Evolutionary conservation across 1,140 invertebrate genomes (phyloP).

Genomic region (Drosophila navojoa): DNA sequence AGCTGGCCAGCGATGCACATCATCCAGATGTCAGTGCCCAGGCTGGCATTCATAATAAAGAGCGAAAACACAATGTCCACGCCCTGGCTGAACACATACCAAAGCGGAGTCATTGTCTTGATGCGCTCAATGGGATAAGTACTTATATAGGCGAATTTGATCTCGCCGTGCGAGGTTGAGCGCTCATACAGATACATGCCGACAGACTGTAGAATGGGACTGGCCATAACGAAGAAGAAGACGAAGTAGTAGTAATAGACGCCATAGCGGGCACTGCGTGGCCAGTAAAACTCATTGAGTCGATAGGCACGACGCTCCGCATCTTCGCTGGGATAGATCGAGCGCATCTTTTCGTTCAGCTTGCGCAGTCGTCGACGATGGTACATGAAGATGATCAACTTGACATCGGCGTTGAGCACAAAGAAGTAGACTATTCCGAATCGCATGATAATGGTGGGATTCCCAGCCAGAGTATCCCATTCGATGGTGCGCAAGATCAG

Average conservation of each 20-base stretch:
- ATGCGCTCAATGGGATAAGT: constrained; percentile 39
- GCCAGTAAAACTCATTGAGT: constrained; percentile 50
- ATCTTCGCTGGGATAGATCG: constrained; percentile 33
- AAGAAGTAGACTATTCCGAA: constrained; percentile 41
- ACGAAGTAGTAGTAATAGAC: constrained; percentile 44
- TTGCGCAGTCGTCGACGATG: constrained; percentile 14
- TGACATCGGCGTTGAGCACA: constrained; percentile 41
- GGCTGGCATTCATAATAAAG: constrained; percentile 39
- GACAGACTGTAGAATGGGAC: constrained; percentile 29
- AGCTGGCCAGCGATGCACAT: constrained; percentile 52
- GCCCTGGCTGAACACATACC: constrained; percentile 5
- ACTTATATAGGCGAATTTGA: constrained; percentile 32
- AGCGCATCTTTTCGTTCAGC: constrained; percentile 19
- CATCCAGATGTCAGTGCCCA: constrained; percentile 59
- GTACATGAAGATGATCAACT: constrained; percentile 43
- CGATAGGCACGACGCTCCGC: constrained; percentile 6
- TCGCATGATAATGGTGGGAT: constrained; percentile 43
- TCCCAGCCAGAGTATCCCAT: constrained; percentile 40
- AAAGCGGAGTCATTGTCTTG: background rate
- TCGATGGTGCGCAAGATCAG: constrained; percentile 38
- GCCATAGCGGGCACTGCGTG: constrained; percentile 15
- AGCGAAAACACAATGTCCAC: constrained; percentile 44
- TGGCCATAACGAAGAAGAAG: constrained; percentile 5
- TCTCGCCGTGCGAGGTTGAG: background rate
- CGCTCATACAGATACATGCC: constrained; percentile 20